Base-by-base conservation (phyloP, 2,888 invertebrate genomes). In the Ariolimax columbianus region DNA sequence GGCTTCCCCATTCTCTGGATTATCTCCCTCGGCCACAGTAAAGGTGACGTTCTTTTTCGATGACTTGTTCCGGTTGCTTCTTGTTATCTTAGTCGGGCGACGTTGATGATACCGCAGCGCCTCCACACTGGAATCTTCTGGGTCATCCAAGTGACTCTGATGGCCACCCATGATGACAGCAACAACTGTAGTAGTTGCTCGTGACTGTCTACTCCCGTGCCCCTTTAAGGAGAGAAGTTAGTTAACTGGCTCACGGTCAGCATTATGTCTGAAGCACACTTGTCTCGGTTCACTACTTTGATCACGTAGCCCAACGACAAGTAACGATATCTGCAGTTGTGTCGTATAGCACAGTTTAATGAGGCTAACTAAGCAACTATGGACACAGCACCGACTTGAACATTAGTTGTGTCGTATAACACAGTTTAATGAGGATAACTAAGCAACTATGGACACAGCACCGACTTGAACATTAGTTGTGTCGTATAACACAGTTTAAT, bases 61-160 rank as follows among this genome's bases (percentile, higher is more conserved):
- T 17, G 43, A 75, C 38, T 66, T 84, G 36, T 78, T 77, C 17
- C 84, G 70, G 33, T 82, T 70, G 1, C 84, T 80, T 36, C 84
- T 82, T n/a, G 68, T 78, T 0, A 82, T 47, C 33, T 59, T 73
- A 7, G 73, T 73, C 26, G 82, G 72, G 23, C 73, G 73, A 23
- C 79, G 79, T 11, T 47, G 72, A 0, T 26, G 33, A 73, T 82
- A 82, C 11, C 59, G 51, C 6, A 86, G 72, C 26, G 86, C 51
- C 73, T 86, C 86, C 38, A 86, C 78, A n/a, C 72, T 77, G 14
- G 80, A 47, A 1, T 84, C 86, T n/a, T 86, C 86, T 11, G 78
- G 72, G n/a, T 82, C 86, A 38, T 79, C 66, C 7, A 80, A 80
- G 19, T 73, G 77, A 55, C 86, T 86, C 7, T 86, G 86, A 43